phyloP scores from a whole-genome alignment of 1,140 invertebrate species.

The Helicoverpa armigera region DNA sequence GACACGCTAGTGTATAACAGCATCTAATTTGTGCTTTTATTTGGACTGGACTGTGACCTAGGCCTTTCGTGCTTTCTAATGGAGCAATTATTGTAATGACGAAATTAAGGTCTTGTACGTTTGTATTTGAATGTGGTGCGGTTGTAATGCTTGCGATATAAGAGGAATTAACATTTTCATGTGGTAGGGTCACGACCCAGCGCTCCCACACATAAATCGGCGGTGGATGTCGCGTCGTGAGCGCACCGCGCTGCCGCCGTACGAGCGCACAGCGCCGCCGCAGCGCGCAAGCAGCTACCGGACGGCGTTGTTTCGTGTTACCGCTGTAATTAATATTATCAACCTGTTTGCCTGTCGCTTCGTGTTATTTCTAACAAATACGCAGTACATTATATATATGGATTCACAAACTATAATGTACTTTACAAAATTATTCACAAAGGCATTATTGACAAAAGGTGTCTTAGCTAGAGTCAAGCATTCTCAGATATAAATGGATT shows the following conservation, averaged over 20 bases:
- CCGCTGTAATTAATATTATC: constrained; percentile 63
- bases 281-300: constrained; percentile 55
- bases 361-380: neutral
- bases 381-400: neutral
- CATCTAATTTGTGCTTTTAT: constrained; percentile 36
- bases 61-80: constrained; percentile 32
- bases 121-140: constrained; percentile 39
- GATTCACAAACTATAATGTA: no score
- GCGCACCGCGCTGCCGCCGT: constrained; percentile 58
- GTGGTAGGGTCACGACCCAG: constrained; percentile 60
- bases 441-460: no score
- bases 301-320: constrained; percentile 55
- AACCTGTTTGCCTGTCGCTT: constrained; percentile 2
- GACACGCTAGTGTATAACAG: constrained; percentile 27
- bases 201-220: constrained; percentile 71
- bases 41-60: constrained; percentile 14
- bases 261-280: constrained; percentile 47
- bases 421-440: no score
- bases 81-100: constrained; percentile 34
- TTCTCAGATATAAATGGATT: no score
- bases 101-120: constrained; percentile 33
- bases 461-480: no score
- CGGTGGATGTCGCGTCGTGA: constrained; percentile 66
- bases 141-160: constrained; percentile 43
- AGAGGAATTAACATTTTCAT: constrained; percentile 66